Evolutionary conservation across 2,113 vertebrate species (phyloP).

Genomic region (Furnarius figulus): DNA sequence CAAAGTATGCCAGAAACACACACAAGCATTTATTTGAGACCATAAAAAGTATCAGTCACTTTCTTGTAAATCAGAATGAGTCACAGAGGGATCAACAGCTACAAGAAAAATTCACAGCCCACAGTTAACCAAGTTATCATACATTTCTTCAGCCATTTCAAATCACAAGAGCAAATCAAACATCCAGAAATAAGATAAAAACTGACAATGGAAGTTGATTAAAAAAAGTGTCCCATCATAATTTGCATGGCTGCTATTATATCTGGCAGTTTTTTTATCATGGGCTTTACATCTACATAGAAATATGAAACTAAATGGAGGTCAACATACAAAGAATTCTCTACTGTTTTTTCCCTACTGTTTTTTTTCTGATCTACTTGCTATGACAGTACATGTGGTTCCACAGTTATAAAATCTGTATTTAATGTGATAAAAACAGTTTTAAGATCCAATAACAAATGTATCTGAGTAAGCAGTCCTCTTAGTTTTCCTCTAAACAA

Average conservation of each 20-base stretch:
- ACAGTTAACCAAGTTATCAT: neutral
- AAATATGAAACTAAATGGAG: neutral
- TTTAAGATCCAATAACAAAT: neutral
- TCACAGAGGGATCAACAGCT: neutral
- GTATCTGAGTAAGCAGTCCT: neutral
- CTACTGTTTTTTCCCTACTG: neutral
- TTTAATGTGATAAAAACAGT: neutral
- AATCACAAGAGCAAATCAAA: neutral
- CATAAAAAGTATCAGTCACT: neutral
- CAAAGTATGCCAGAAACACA: neutral
- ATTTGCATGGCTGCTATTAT: neutral
- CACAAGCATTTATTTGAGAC: neutral
- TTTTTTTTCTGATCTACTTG: neutral
- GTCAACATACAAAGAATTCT: neutral
- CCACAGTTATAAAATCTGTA: neutral
- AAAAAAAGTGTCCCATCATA: neutral
- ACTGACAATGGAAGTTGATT: neutral
- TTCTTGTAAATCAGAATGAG: neutral
- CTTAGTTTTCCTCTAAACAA: neutral
- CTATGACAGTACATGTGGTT: neutral
- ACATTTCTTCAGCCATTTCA: neutral
- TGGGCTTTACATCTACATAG: neutral
- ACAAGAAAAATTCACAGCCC: neutral
- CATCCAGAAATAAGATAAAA: neutral
- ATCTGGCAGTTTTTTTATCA: neutral